Conservation (phyloP, 2,888 invertebrate genomes). For the Schizaphis graminum region DNA sequence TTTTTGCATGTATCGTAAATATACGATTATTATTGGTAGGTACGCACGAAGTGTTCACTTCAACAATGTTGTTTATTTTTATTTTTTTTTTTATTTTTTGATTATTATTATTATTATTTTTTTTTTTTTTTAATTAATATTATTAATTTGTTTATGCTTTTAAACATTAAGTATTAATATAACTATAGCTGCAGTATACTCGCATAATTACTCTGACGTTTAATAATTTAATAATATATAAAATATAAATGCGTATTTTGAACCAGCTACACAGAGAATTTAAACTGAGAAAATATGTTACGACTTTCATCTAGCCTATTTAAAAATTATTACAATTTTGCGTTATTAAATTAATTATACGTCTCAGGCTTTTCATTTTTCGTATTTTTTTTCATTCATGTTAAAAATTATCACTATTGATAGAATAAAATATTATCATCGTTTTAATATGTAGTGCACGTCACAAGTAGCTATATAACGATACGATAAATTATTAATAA, state of each 20-base stretch:
- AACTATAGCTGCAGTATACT: constrained; percentile 8
- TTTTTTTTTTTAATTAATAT: not conserved
- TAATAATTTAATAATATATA: not conserved
- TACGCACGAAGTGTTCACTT: not conserved
- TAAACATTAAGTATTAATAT: not conserved
- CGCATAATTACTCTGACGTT: not conserved
- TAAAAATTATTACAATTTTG: not conserved
- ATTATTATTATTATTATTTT: not conserved
- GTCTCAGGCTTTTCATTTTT: not conserved
- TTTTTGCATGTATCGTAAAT: not conserved
- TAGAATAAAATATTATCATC: not conserved
- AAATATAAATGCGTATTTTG: not conserved
- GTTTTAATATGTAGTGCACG: not conserved
- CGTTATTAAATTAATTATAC: not conserved
- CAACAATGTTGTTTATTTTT: constrained; percentile 1
- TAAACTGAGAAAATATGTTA: not conserved
- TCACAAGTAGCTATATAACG: not conserved
- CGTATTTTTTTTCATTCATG: not conserved
- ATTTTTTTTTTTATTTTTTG: not conserved
- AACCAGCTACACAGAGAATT: not conserved
- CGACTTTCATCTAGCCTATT: not conserved
- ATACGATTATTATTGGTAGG: not conserved
- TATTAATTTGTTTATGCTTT: not conserved
- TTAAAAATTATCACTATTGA: not conserved
- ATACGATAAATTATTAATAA: not conserved